Conservation (phyloP, 2,797 vertebrate species). For the Poecilia gillii region DNA sequence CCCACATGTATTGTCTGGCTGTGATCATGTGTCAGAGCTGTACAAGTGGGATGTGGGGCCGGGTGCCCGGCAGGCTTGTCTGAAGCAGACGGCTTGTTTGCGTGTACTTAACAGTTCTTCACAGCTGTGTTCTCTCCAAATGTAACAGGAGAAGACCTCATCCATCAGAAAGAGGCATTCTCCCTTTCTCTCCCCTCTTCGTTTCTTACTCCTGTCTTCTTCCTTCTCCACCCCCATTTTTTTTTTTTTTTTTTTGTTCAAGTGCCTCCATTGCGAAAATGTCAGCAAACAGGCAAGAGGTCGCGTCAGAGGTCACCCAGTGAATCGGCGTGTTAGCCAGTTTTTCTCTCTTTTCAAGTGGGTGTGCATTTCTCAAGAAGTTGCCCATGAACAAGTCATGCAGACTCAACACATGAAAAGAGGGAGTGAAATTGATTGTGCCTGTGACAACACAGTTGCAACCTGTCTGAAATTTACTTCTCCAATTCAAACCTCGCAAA, state of each 20-base stretch:
- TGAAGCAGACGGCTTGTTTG: slow-evolving; percentile 88
- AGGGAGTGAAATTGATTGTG: slow-evolving; percentile 52
- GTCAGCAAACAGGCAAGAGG: slow-evolving; percentile 83
- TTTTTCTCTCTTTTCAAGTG: slow-evolving; percentile 80
- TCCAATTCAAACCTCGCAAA: slow-evolving; percentile 48
- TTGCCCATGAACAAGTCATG: slow-evolving; percentile 67
- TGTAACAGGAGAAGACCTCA: slow-evolving; percentile 89
- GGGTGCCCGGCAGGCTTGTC: slow-evolving; percentile 83
- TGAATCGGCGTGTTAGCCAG: slow-evolving; percentile 68
- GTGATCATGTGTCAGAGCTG: slow-evolving; percentile 85
- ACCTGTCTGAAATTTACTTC: slow-evolving; percentile 48
- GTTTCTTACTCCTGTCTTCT: slow-evolving; percentile 60
- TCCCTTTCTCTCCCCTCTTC: slow-evolving; percentile 43
- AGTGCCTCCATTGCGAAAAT: slow-evolving; percentile 82
- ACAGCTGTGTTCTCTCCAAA: slow-evolving; percentile 93
- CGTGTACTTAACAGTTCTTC: slow-evolving; percentile 90
- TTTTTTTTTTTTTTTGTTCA: slow-evolving; percentile 75
- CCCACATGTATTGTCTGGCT: slow-evolving; percentile 85
- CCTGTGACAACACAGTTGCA: slow-evolving; percentile 60
- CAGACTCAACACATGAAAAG: slow-evolving; percentile 53
- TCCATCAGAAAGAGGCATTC: slow-evolving; percentile 82
- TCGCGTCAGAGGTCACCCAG: slow-evolving; percentile 74
- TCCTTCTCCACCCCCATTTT: slow-evolving; percentile 57
- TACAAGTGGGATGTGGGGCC: slow-evolving; percentile 80
- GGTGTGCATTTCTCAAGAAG: slow-evolving; percentile 80